Evolutionary conservation across 2,888 invertebrate species (phyloP), one percentile per base, ranked within the genome.

Genomic region (Seira ritae): DNA sequence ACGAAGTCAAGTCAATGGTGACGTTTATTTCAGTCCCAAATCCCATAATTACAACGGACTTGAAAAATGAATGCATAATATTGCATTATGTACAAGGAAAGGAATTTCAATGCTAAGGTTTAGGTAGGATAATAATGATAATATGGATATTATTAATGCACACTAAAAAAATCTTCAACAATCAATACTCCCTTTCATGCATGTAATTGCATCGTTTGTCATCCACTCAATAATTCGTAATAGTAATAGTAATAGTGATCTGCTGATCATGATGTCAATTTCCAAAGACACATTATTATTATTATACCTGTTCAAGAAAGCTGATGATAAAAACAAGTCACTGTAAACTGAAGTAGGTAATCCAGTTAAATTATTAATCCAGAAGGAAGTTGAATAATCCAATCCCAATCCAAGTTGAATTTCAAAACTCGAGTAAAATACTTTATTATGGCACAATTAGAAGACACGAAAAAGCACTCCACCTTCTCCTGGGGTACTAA

Each of bases 51-150:
- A 31, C 31, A 31, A 31, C 8, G 2, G 31, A 31, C 31, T n/a
- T n/a, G n/a, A n/a, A n/a, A n/a, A n/a, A 31, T 31, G 31, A 31
- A 2, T 31, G 31, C 2, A 2, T 31, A 8, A 31, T 2, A 31
- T 42, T 55, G 55, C 31, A 31, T n/a, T n/a, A n/a, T 12, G 12
- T 8, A 55, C 55, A 55, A 55, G 55, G 55, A 55, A 55, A 55
- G 55, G 55, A 55, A 55, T 55, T 55, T 55, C 55, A 55, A 55
- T 55, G 55, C 55, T 55, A 55, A 31, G 31, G 31, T 31, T 31
- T 31, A 31, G 8, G 31, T 31, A 31, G n/a, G n/a, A n/a, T n/a
- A n/a, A n/a, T n/a, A n/a, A n/a, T n/a, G n/a, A n/a, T n/a, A n/a
- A n/a, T n/a, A n/a, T n/a, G n/a, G n/a, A n/a, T n/a, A n/a, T n/a